Evolutionary conservation across 2,797 vertebrate species (phyloP), one percentile per base, ranked within the genome.

Genomic region (Hoplostethus mediterraneus): DNA sequence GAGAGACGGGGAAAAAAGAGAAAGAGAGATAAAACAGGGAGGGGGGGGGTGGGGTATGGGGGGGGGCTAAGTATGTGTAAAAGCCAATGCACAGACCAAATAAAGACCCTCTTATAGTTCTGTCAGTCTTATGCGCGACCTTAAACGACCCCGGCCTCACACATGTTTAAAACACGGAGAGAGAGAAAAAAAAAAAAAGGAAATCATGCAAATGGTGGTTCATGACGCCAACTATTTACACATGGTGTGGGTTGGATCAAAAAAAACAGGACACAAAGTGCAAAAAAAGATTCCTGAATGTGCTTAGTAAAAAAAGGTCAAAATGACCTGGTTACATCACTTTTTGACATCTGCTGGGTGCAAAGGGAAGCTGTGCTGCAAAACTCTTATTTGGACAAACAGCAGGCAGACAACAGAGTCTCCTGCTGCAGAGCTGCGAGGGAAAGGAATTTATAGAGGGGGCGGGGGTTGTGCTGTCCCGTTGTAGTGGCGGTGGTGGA

Each of bases 361-460:
- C 33, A 59, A 66, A 69, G 77, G 62, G 60, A 81, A 71, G 48
- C 57, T 10, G 63, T 11, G 59, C 14, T 63, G 60, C 40, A 3
- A 58, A 80, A 58, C 79, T 61, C 79, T 61, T 60, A 76, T 87
- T 89, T 75, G 63, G 78, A 68, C 67, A 86, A 87, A 83, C 72
- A 82, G 36, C 55, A 81, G 74, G 69, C 73, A 56, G 80, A 87
- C 79, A 84, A 84, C 80, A 90, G 83, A 85, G 79, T 88, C 70
- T 72, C 76, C 63, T 71, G 77, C 75, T 74, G 82, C 65, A 75
- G 80, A 86, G 81, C 70, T 81, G 82, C 82, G 82, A 88, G 70
- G 73, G 55, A 74, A 91, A 93, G 92, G 93, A 95, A 95, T 95
- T 93, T 94, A 91, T 90, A 83, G 90, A 89, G 79, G 87, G 88